Evolutionary conservation across 2,888 invertebrate genomes (phyloP), one percentile per base, ranked within the genome.

Genomic region (Trichogramma evanescens): DNA sequence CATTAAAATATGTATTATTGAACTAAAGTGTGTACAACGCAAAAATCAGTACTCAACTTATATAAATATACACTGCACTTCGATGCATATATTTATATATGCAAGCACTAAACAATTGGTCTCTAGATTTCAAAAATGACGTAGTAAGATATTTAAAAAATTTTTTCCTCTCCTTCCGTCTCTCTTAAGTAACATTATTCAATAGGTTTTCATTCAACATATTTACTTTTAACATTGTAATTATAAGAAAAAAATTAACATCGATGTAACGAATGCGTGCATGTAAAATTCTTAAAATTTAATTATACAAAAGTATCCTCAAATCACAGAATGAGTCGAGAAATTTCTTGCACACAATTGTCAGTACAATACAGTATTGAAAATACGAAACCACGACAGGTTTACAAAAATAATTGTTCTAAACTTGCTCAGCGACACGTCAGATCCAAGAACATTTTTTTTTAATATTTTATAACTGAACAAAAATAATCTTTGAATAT

Each of bases 131-230:
- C 45, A 57, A 64, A 38, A 60, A 57, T 46, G 58, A 58, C 63
- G 46, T 61, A 50, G 45, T 40, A 46, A 26, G 53, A 60, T 26
- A 26, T 55, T 56, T 58, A 58, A 58, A 62, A 38, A 58, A 64
- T 60, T 50, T 62, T 48, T 48, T 59, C 53, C 54, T 59, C 55
- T 54, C 54, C 50, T 58, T 2, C 26, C 3, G 26, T 26, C 56
- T 48, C 45, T 46, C 42, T 61, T 65, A 60, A 63, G 62, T 65
- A 63, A 66, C 64, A 65, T 59, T 63, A 62, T 60, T 63, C 58
- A 63, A 62, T 63, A 66, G 54, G 56, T 54, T 59, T 63, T 61
- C 56, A 48, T 63, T 58, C 56, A 66, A 66, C 66, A 66, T 26
- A 2, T 61, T 62, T 58, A 58, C 63, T 5, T 8, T 61, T 65